A percentile compares a stretch with the other conserved stretches of the same genome.
phyloP scores from a whole-genome alignment of 2,113 vertebrate genomes.

The Alouatta palliata region DNA sequence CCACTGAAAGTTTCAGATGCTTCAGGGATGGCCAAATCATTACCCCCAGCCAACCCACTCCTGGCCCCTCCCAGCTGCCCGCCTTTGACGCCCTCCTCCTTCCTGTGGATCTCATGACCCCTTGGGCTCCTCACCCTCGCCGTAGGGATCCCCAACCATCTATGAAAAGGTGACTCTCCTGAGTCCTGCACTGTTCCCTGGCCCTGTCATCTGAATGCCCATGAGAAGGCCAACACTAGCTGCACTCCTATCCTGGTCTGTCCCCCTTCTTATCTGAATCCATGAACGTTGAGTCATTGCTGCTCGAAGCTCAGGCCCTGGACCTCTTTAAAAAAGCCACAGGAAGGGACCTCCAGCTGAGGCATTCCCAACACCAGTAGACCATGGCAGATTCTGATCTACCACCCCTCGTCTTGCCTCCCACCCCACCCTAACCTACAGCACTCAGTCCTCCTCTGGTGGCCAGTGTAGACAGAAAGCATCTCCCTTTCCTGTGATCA shows the following conservation, averaged over 20 bases:
- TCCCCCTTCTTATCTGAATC: background rate
- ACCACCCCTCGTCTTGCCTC: rapidly evolving
- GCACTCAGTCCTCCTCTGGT: rapidly evolving
- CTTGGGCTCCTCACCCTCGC: background rate
- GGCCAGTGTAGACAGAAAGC: background rate
- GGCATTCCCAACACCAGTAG: no score
- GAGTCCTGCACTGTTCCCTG: background rate
- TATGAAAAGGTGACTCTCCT: background rate
- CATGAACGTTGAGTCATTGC: background rate
- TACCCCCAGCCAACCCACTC: rapidly evolving
- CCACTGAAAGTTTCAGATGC: background rate
- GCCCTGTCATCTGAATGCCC: no score
- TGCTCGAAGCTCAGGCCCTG: background rate
- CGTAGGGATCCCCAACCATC: rapidly evolving
- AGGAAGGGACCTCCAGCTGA: background rate
- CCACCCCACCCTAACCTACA: background rate
- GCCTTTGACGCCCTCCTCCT: background rate
- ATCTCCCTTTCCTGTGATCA: background rate
- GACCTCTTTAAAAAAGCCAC: background rate
- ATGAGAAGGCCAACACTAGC: background rate
- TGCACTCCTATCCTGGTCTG: rapidly evolving
- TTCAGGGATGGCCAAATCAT: background rate
- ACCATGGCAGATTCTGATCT: rapidly evolving
- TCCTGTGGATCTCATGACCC: no score
- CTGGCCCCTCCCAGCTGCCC: background rate